These are phyloP conservation scores for Microhierax caerulescens DNA, from an alignment of 2,797 vertebrate species.

Conservation along the genomic window DNA sequence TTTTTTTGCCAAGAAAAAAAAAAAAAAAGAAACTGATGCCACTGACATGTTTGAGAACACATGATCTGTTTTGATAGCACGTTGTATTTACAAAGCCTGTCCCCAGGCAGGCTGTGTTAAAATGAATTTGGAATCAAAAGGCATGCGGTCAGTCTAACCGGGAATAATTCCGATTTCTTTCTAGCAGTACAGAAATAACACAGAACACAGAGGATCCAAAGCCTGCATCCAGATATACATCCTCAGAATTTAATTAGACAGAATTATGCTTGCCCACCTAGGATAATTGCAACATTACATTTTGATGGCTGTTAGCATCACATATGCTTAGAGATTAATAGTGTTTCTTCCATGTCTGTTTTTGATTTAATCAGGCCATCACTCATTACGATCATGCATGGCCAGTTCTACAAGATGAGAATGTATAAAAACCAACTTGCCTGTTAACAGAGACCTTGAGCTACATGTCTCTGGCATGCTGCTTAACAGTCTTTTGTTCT, in stretches of 20 bases:
- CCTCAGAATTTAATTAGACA: conserved; percentile 9
- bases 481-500: neutral
- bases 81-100: conserved; percentile 17
- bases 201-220: neutral
- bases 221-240: neutral
- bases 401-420: neutral
- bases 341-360: conserved; percentile 11
- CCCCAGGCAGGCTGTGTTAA: conserved; percentile 18
- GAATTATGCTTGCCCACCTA: conserved; percentile 43
- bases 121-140: neutral
- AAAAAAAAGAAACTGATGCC: neutral
- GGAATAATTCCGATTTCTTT: neutral
- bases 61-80: conserved; percentile 26
- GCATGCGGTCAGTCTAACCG: neutral
- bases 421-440: neutral
- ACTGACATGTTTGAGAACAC: neutral
- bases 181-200: neutral
- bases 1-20: neutral
- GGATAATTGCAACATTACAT: conserved; percentile 34
- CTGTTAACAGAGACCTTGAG: neutral
- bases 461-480: neutral
- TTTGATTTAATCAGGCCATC: conserved; percentile 55
- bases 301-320: conserved; percentile 32
- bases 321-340: conserved; percentile 35
- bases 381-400: conserved; percentile 38